Conservation (phyloP, 2,888 invertebrate species). For the Drosophila nr. fundita region DNA sequence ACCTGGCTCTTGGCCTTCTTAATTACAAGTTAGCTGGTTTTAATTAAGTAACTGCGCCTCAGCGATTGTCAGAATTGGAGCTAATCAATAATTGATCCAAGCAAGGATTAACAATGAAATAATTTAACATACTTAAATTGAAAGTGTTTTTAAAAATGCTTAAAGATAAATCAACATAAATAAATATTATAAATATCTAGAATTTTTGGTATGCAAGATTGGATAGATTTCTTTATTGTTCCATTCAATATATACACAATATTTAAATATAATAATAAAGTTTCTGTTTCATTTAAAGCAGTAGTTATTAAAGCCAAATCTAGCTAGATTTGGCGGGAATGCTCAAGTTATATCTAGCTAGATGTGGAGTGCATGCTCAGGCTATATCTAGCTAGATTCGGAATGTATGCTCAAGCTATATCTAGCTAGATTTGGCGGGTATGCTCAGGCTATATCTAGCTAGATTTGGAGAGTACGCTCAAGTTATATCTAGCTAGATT, state of each 20-base stretch:
- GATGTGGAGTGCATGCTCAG: no score
- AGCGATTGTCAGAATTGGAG: background rate
- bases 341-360: no score
- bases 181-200: no score
- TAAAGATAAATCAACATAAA: no score
- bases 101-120: background rate
- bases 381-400: no score
- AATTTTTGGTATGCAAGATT: background rate
- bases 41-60: background rate
- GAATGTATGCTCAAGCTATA: no score
- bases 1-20: background rate
- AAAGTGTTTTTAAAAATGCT: no score
- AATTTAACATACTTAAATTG: background rate
- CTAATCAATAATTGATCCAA: background rate
- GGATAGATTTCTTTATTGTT: no score
- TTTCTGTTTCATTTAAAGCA: background rate
- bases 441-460: no score
- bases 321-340: no score
- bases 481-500: background rate
- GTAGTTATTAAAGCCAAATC: background rate
- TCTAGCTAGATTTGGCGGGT: no score
- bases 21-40: background rate
- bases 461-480: rapidly evolving
- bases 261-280: background rate
- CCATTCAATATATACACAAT: no score